These are phyloP conservation scores for Schizaphis graminum DNA, from an alignment of 2,888 invertebrate species.

Conservation along the genomic window DNA sequence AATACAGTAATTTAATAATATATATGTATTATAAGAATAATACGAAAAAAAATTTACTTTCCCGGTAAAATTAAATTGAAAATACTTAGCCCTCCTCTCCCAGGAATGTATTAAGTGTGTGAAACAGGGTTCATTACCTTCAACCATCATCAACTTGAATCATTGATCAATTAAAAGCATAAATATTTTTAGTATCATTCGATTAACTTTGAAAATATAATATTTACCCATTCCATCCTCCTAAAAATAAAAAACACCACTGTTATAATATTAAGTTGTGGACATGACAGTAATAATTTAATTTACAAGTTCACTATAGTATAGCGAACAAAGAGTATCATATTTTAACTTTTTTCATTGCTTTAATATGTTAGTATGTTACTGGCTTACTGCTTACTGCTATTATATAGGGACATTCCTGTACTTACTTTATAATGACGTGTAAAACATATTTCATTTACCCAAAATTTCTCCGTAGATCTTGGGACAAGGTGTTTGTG, in stretches of 20 bases:
- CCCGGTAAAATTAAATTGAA: no score
- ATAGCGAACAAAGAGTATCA: background rate
- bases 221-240: background rate
- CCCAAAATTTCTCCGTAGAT: slow-evolving; percentile 71
- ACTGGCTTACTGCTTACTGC: background rate
- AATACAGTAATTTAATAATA: no score
- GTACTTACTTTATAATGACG: background rate
- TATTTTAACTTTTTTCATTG: background rate
- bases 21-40: no score
- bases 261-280: background rate
- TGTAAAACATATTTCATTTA: background rate
- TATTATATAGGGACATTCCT: background rate
- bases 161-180: no score
- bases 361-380: background rate
- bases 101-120: no score
- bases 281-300: background rate
- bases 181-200: no score
- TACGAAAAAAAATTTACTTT: no score
- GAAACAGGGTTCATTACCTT: no score
- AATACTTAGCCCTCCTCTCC: no score
- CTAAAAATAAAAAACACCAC: background rate
- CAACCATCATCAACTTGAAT: no score
- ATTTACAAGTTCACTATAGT: background rate
- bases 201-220: background rate
- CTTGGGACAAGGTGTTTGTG: slow-evolving; percentile 85